Conservation (phyloP, 92 coral and sea anemone genomes). For the Anthopleura xanthogrammica region DNA sequence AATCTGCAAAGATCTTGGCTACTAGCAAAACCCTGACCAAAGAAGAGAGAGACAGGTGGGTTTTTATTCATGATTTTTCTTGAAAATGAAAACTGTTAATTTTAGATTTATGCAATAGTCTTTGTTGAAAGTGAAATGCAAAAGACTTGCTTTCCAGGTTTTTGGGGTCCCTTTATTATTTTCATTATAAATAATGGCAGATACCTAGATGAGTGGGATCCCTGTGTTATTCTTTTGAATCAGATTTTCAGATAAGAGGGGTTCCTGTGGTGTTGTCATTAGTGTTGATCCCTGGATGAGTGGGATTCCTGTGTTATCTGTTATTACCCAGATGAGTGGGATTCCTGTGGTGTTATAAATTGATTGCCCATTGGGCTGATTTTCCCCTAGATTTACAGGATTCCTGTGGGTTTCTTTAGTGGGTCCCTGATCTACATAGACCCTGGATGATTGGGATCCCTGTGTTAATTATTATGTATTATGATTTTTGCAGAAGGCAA, state of each 20-base stretch:
- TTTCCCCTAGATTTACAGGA: background rate
- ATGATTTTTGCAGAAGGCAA: slow-evolving; percentile 53
- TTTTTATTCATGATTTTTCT: background rate
- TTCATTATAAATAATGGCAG: background rate
- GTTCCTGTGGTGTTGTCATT: background rate
- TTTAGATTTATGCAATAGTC: too few relatives aligned
- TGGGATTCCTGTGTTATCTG: background rate
- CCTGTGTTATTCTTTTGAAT: background rate
- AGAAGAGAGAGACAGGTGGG: slow-evolving; percentile 90
- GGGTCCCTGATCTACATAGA: background rate
- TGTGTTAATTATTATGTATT: background rate
- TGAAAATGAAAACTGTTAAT: too few relatives aligned
- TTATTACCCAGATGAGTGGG: background rate
- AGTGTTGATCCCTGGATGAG: too few relatives aligned
- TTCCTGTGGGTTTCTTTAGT: background rate
- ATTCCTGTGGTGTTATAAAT: background rate
- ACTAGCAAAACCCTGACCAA: slow-evolving; percentile 68
- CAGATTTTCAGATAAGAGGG: background rate
- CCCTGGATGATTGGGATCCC: background rate
- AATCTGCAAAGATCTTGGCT: slow-evolving; percentile 56
- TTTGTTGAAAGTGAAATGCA: background rate
- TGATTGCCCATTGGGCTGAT: too few relatives aligned
- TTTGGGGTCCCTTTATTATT: background rate
- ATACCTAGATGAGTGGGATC: slow-evolving; percentile 10
- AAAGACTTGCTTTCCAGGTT: background rate